A percentile compares a stretch with the other conserved stretches of the same genome.
Evolutionary conservation across 2,113 vertebrate species (phyloP).

Genomic region (Corythoichthys intestinalis): DNA sequence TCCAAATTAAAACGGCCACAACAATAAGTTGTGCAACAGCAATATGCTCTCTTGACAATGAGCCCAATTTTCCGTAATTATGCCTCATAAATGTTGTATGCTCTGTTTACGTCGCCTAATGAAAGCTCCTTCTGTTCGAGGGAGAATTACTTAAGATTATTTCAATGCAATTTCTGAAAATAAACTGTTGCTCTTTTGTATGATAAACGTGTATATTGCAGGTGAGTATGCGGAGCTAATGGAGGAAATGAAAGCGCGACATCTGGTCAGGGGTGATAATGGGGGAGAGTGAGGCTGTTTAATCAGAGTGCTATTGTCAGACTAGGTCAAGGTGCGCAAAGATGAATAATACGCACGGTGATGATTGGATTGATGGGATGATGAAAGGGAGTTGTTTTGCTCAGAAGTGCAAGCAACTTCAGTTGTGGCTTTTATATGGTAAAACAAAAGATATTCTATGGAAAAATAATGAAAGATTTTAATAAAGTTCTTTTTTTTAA

Average conservation of each 20-base stretch:
- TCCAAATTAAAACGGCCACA: neutral
- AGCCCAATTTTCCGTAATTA: conserved; percentile 37
- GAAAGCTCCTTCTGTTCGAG: conserved; percentile 32
- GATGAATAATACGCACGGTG: conserved; percentile 15
- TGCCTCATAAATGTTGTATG: conserved; percentile 31
- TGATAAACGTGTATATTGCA: conserved; percentile 7
- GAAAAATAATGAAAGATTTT: no score
- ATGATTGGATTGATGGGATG: neutral
- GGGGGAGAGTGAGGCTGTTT: conserved; percentile 12
- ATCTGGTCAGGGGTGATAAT: conserved; percentile 17
- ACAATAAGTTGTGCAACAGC: neutral
- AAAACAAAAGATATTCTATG: no score
- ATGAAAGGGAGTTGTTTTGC: neutral
- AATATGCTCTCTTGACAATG: conserved; percentile 33
- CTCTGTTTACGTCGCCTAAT: conserved; percentile 2
- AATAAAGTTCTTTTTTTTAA: no score
- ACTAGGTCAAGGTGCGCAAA: conserved; percentile 29
- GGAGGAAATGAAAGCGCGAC: conserved; percentile 25
- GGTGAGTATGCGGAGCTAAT: conserved; percentile 19
- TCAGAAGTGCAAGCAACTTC: neutral
- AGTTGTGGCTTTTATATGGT: no score
- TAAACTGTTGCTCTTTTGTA: conserved; percentile 16
- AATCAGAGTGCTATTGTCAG: conserved; percentile 45
- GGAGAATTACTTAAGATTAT: neutral
- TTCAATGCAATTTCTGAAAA: neutral